These are phyloP conservation scores for Lordiphosa stackelbergi DNA, from an alignment of 1,140 invertebrate species.

Conservation along the genomic window DNA sequence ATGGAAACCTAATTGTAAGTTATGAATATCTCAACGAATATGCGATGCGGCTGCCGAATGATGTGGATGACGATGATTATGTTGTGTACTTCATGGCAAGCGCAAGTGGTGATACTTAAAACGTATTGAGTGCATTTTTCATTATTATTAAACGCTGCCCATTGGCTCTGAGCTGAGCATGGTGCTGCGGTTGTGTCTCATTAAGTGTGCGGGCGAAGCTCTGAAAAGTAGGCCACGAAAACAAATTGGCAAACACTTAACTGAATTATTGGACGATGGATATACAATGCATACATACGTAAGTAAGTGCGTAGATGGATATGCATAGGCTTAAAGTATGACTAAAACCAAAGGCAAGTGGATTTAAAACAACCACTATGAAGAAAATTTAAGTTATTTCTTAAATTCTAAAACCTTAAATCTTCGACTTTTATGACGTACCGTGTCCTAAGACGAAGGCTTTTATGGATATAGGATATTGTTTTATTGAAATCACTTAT, in stretches of 20 bases:
- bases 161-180: neutral
- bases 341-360: no score
- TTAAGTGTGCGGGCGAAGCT: constrained; percentile 12
- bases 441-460: no score
- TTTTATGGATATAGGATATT: no score
- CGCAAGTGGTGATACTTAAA: constrained; percentile 52
- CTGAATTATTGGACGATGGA: neutral
- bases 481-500: no score
- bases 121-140: constrained; percentile 49
- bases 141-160: constrained; percentile 36
- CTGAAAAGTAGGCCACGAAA: constrained; percentile 10
- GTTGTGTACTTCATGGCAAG: constrained; percentile 10
- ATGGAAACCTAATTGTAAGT: constrained; percentile 56
- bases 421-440: no score
- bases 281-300: no score
- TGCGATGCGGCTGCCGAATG: constrained; percentile 30
- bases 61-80: constrained; percentile 9
- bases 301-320: no score
- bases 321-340: no score
- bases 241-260: constrained; percentile 10
- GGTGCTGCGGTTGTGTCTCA: constrained; percentile 24
- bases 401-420: no score
- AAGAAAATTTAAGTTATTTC: no score
- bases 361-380: no score
- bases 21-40: constrained; percentile 65